phyloP scores from a whole-genome alignment of 1,140 invertebrate genomes.

The Drosophila melanogaster region Release_6_plus_ISO1_MT NT_033777.3:5615001-5615500 shows the following conservation, averaged over 20 bases:
- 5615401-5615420: conserved; percentile 87
- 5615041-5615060: conserved; percentile 92
- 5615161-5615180: conserved; percentile 97
- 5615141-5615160: conserved; percentile 94
- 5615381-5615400: conserved; percentile 93
- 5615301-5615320: conserved; percentile 98
- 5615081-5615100: conserved; percentile 98
- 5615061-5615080: conserved; percentile 98
- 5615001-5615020: conserved; percentile 99
- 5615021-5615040: conserved; percentile 95
- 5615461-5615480: conserved; percentile 74
- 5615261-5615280: conserved; percentile 98
- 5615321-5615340: conserved; percentile 96
- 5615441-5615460: conserved; percentile 85
- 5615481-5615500: conserved; percentile 93
- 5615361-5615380: conserved; percentile 98
- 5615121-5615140: conserved; percentile 99
- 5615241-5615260: conserved; percentile 99
- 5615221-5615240: conserved; percentile 98
- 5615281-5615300: conserved; percentile 98
- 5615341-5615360: conserved; percentile 95
- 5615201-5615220: conserved; percentile 98
- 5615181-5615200: conserved; percentile 99
- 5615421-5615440: conserved; percentile 88
- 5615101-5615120: conserved; percentile 98